These are phyloP conservation scores for Anguilla megastoma DNA, from an alignment of 2,797 vertebrate genomes.

Conservation along the genomic window DNA sequence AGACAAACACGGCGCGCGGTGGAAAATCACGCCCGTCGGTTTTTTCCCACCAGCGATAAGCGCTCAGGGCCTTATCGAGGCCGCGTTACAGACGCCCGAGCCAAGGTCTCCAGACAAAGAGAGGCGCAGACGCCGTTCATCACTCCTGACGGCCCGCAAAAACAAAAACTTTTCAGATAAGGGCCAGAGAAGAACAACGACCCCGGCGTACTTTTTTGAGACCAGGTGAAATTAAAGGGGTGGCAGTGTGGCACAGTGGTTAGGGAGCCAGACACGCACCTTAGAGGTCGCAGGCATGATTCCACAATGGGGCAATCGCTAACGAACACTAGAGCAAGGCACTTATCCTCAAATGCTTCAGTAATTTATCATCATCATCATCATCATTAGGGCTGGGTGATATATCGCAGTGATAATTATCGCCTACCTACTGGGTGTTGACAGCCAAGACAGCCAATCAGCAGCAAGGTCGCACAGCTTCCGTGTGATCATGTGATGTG, in stretches of 20 bases:
- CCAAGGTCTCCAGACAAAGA: not conserved
- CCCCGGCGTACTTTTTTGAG: not conserved
- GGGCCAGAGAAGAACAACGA: not conserved
- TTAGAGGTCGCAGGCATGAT: not conserved
- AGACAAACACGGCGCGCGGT: not conserved
- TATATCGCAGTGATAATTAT: no score
- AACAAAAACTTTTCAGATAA: not conserved
- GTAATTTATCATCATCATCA: no score
- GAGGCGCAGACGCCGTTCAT: not conserved
- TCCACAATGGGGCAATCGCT: no score
- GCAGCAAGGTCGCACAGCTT: no score
- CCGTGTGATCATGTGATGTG: no score
- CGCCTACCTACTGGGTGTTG: no score
- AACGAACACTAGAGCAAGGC: no score
- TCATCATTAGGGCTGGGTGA: no score
- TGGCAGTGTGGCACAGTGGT: not conserved
- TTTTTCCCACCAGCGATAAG: conserved; percentile 11
- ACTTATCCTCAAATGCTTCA: no score
- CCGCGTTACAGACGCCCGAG: not conserved
- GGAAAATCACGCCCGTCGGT: not conserved
- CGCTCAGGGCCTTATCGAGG: conserved; percentile 1
- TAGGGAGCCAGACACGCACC: not conserved
- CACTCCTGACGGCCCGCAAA: not conserved
- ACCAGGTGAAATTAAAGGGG: conserved; percentile 26
- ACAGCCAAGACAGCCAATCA: no score